These are phyloP conservation scores for Aphelocoma californica DNA, from an alignment of 2,797 vertebrate genomes.

Conservation along the genomic window DNA sequence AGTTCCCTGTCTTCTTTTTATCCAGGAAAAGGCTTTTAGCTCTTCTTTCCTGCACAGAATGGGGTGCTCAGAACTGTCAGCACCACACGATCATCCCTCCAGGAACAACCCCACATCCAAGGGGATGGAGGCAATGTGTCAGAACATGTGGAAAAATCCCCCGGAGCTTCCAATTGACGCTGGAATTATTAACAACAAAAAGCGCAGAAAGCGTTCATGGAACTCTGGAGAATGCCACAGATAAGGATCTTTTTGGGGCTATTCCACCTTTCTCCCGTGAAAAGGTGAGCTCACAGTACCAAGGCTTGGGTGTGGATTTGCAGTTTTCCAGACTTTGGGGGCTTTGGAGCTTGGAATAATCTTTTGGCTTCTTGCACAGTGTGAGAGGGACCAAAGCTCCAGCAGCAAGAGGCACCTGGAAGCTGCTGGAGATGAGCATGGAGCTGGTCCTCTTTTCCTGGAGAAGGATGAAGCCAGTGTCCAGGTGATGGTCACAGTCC, in stretches of 20 bases:
- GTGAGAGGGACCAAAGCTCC: not conserved
- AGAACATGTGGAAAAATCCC: slow-evolving; percentile 22
- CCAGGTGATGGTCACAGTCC: not conserved
- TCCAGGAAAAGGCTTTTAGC: not conserved
- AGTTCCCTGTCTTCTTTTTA: not conserved
- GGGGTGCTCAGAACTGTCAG: slow-evolving; percentile 33
- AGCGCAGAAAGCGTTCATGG: not conserved
- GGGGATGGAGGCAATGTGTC: slow-evolving; percentile 14
- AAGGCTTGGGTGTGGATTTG: not conserved
- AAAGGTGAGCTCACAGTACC: slow-evolving; percentile 6
- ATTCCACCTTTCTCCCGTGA: not conserved
- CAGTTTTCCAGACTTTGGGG: not conserved
- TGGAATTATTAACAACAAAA: slow-evolving; percentile 1
- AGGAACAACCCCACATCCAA: not conserved
- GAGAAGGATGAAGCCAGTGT: not conserved
- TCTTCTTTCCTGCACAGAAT: not conserved
- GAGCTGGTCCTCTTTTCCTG: not conserved
- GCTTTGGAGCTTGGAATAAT: not conserved
- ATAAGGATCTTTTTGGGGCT: not conserved
- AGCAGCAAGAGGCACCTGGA: slow-evolving; percentile 6
- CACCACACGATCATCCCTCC: not conserved
- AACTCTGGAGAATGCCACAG: not conserved
- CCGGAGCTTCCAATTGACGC: not conserved
- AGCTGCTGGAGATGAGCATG: not conserved
- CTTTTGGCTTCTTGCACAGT: not conserved